Evolutionary conservation across 2,113 vertebrate genomes (phyloP).

Genomic region (Elanus axillaris): DNA sequence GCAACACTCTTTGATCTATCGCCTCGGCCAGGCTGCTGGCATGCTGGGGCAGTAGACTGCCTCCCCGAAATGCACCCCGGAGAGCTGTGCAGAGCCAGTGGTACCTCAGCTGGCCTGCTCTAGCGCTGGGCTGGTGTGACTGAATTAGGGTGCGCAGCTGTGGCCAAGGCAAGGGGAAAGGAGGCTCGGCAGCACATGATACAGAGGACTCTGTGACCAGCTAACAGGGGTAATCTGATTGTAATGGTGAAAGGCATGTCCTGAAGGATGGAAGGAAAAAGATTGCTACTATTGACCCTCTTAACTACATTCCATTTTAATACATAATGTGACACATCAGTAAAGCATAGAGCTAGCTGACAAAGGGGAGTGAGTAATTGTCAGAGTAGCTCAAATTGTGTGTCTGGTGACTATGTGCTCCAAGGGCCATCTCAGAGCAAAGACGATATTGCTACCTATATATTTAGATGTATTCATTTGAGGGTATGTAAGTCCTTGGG

Average conservation of each 20-base stretch:
- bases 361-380: background rate
- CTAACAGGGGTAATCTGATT: background rate
- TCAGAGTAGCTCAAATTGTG: background rate
- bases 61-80: accelerated
- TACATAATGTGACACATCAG: too few species aligned
- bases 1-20: background rate
- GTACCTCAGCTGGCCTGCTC: background rate
- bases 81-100: accelerated
- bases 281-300: background rate
- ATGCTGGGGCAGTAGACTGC: accelerated
- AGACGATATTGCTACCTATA: background rate
- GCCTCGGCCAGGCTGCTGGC: accelerated
- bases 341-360: background rate
- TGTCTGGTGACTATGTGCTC: background rate
- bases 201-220: background rate
- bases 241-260: background rate
- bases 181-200: background rate
- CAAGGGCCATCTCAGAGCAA: background rate
- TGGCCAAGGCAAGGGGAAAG: background rate
- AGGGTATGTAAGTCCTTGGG: accelerated
- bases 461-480: background rate
- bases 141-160: accelerated
- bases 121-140: background rate
- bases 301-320: background rate
- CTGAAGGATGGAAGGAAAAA: background rate